Base-by-base conservation (phyloP, 2,113 vertebrate species). In the Dinomys branickii region DNA sequence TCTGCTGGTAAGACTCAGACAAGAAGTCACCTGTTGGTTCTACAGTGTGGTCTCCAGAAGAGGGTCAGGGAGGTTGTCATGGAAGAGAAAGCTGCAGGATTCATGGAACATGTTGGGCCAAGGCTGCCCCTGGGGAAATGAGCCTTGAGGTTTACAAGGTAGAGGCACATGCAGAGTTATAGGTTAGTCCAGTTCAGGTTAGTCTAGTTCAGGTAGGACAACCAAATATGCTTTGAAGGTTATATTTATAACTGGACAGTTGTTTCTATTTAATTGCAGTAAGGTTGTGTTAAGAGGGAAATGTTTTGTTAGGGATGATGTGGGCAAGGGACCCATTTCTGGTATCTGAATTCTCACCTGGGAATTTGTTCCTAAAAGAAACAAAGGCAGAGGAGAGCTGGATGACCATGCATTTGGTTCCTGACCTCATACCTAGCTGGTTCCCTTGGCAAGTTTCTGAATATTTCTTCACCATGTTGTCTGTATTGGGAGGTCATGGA, bases 361-460 rank as follows among this genome's bases (percentile, higher is more conserved):
- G 71, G 47, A 88, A 93, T 75, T 65, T 90, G 26, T 90, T 87
- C 3, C 20, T 89, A 67, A 82, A 63, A 85, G 26, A 82, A 88
- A 58, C 22, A 41, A 47, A 61, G 61, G 80, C 78, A 63, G 44
- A 95, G 89, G 63, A 87, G 77, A 92, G 8, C 47, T 13, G 28
- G 61, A 17, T 88, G 90, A 93, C 71, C 44, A 20, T 77, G 20
- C 65, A 13, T 95, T 83, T 87, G 44, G 67, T 89, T 91, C 30
- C n/a, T 93, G 56, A 91, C 50, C 14, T 91, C 50, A 67, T 81
- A 41, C 47, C 54, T 88, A 69, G 30, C 30, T 71, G n/a, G 50
- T 81, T 33, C 50, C 56, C 14, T 30, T 20, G 56, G 44, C 50
- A 88, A 75, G 75, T 58, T 81, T 93, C 11, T 94, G 11, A 84